phyloP scores from a whole-genome alignment of 2,113 vertebrate species.

The Aspiorhynchus laticeps region DNA sequence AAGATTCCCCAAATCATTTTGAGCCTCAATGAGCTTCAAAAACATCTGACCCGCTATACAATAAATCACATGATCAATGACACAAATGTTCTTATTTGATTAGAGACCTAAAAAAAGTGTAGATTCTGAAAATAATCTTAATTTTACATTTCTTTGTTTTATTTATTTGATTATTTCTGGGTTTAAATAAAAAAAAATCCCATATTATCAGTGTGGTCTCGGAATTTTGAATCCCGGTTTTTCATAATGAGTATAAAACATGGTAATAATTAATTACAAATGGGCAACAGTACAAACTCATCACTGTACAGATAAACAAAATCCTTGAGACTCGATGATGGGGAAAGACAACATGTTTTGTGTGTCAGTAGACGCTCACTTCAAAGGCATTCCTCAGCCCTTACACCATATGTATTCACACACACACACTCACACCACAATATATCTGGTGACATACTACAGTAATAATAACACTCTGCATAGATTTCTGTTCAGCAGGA shows the following conservation, averaged over 20 bases:
- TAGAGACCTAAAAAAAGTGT: neutral
- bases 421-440: slow-evolving; percentile 18
- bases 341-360: slow-evolving; percentile 32
- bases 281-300: neutral
- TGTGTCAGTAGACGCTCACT: slow-evolving; percentile 51
- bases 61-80: neutral
- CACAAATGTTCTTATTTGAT: neutral
- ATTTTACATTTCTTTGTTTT: neutral
- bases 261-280: slow-evolving; percentile 21
- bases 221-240: neutral
- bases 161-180: neutral
- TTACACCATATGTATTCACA: slow-evolving; percentile 59
- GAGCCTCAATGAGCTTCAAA: neutral
- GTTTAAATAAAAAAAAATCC: neutral
- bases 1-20: no score
- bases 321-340: neutral
- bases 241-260: slow-evolving; percentile 12
- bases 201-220: no score
- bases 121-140: neutral
- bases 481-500: slow-evolving; percentile 22
- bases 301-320: slow-evolving; percentile 15
- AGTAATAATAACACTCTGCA: slow-evolving; percentile 33
- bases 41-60: neutral
- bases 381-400: slow-evolving; percentile 74
- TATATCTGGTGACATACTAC: slow-evolving; percentile 44